phyloP scores from a whole-genome alignment of 2,888 invertebrate genomes.

The Pristionchus maxplancki region DNA sequence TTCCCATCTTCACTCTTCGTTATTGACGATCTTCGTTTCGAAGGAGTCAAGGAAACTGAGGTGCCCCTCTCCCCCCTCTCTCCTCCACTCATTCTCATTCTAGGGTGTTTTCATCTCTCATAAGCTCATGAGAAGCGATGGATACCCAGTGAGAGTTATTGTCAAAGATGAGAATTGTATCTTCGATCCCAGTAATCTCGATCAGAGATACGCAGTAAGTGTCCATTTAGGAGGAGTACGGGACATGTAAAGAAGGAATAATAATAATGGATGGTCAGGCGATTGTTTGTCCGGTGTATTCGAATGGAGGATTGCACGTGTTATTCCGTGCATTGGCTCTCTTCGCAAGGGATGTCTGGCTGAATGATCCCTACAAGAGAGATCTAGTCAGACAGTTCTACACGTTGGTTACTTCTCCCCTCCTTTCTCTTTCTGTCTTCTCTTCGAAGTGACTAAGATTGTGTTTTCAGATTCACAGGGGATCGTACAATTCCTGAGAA shows the following conservation, averaged over 20 bases:
- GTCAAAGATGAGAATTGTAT: neutral
- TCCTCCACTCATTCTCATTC: neutral
- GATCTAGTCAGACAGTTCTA: neutral
- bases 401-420: neutral
- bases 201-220: neutral
- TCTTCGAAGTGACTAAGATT: neutral
- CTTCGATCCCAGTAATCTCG: neutral
- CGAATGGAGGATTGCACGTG: neutral
- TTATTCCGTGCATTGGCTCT: slow-evolving; percentile 12
- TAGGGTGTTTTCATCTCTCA: neutral
- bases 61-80: too few species aligned
- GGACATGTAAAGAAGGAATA: neutral
- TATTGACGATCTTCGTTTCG: neutral
- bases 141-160: neutral
- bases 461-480: neutral
- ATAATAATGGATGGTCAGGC: neutral
- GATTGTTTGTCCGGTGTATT: neutral
- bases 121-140: neutral
- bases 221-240: neutral
- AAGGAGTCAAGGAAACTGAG: neutral
- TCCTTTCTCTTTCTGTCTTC: neutral
- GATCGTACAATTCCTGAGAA: neutral
- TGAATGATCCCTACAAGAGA: neutral
- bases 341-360: neutral
- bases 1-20: neutral